phyloP scores from a whole-genome alignment of 2,797 vertebrate species.

The Silurus lanzhouensis region DNA sequence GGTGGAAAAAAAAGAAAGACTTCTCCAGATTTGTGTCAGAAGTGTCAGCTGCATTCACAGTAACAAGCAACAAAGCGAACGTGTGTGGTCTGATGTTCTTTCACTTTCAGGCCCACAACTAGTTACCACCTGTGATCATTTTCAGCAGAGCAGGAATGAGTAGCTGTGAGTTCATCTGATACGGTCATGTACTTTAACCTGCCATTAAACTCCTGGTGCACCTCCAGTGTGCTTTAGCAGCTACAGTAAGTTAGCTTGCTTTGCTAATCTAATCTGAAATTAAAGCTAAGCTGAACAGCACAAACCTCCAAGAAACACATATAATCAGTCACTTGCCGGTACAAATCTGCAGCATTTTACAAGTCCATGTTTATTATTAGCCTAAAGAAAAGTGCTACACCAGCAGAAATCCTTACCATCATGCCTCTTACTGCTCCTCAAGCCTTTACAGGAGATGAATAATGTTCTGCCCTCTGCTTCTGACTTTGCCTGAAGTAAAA shows the following conservation, averaged over 20 bases:
- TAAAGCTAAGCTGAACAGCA: neutral
- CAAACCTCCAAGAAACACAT: neutral
- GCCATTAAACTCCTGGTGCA: neutral
- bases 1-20: constrained; percentile 7
- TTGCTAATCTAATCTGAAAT: neutral
- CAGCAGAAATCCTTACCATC: neutral
- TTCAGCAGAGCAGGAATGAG: too few species aligned
- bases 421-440: constrained; percentile 20
- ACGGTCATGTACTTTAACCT: too few species aligned
- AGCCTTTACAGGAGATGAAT: constrained; percentile 55
- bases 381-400: too few species aligned
- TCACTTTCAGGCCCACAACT: too few species aligned
- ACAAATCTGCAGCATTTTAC: neutral
- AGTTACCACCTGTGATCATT: too few species aligned
- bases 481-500: constrained; percentile 58
- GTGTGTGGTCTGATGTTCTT: too few species aligned
- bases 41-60: too few species aligned
- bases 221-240: neutral
- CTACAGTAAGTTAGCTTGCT: neutral
- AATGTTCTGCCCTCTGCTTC: constrained; percentile 42
- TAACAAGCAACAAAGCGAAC: neutral
- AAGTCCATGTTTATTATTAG: neutral
- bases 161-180: too few species aligned
- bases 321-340: neutral
- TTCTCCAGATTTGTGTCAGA: neutral